Conservation (phyloP, 2,113 vertebrate species). For the Corythornis cristatus region DNA sequence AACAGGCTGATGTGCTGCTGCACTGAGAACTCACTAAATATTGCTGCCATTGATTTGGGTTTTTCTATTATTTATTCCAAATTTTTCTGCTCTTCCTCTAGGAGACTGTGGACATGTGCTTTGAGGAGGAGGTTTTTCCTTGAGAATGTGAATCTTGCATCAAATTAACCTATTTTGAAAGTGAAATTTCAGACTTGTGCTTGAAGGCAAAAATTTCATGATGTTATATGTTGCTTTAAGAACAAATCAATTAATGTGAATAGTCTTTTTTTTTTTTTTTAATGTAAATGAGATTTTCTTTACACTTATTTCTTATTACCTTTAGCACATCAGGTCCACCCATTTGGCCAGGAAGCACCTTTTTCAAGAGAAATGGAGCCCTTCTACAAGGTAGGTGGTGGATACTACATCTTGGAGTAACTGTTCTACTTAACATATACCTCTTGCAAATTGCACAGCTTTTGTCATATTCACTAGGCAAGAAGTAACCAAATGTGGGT, state of each 20-base stretch:
- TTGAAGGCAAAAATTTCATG: not conserved
- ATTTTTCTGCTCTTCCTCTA: not conserved
- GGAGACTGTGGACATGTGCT: not conserved
- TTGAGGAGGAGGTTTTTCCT: not conserved
- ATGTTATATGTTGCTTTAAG: not conserved
- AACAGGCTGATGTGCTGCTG: not conserved
- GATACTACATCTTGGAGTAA: not conserved
- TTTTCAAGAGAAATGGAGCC: slow-evolving; percentile 97
- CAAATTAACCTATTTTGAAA: slow-evolving; percentile 26
- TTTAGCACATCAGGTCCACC: slow-evolving; percentile 90
- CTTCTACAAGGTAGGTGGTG: slow-evolving; percentile 92
- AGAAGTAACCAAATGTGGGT: not conserved
- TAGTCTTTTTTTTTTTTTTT: not conserved
- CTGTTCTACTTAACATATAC: not conserved
- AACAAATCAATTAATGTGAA: not conserved
- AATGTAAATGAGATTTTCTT: not conserved
- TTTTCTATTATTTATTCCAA: not conserved
- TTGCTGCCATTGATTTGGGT: not conserved
- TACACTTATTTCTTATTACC: slow-evolving; percentile 58
- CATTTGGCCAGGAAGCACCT: slow-evolving; percentile 95
- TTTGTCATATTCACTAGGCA: not conserved
- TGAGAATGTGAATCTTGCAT: slow-evolving; percentile 1
- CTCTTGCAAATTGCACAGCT: not conserved
- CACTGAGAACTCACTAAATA: not conserved
- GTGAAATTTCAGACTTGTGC: not conserved